Base-by-base conservation (phyloP, 2,797 vertebrate genomes). In the Hippoglossus hippoglossus region DNA sequence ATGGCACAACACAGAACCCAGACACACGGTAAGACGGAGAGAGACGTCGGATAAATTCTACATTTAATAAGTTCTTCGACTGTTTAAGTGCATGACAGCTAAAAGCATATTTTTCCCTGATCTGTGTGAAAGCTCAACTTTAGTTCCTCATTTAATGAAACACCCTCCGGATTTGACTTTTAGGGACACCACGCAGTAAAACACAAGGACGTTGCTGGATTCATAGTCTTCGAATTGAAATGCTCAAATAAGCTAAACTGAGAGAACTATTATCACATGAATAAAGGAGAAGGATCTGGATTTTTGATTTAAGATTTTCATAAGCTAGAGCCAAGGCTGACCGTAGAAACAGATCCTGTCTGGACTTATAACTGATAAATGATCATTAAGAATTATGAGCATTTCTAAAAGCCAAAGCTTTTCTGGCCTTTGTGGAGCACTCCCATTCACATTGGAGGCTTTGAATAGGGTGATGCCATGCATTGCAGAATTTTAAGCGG, bases 231-330 rank as follows among this genome's bases (percentile, higher is more conserved):
- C 4, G 44, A 5, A 46, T 5, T 5, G 16, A 46, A 46, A 46
- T 16, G 15, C 5, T 46, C 18, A 46, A 46, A 46, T 46, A 18
- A 46, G 7, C 18, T 68, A 68, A 84, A 76, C 24, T 5, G 63
- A 77, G 53, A 80, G 50, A 83, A 79, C 49, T 26, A 39, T 76
- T 64, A 84, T 83, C 70, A 79, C 51, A 79, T 56, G 77, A 79
- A 71, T 61, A 71, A 80, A 83, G 47, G 21, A 44, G 46, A 41
- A 51, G 39, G 50, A 54, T 64, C 65, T 18, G 34, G 54, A 56
- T 3, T 21, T 49, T 21, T 49, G n/a, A 49, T 49, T 15, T n/a
- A 77, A 2, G 66, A 58, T 79, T 51, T 72, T 55, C 41, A 36
- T 76, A 76, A 72, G 58, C 63, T 78, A 2, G 6, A 31, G 39